Conservation (phyloP, 2,113 vertebrate species). For the Xyliphius kryptos region DNA sequence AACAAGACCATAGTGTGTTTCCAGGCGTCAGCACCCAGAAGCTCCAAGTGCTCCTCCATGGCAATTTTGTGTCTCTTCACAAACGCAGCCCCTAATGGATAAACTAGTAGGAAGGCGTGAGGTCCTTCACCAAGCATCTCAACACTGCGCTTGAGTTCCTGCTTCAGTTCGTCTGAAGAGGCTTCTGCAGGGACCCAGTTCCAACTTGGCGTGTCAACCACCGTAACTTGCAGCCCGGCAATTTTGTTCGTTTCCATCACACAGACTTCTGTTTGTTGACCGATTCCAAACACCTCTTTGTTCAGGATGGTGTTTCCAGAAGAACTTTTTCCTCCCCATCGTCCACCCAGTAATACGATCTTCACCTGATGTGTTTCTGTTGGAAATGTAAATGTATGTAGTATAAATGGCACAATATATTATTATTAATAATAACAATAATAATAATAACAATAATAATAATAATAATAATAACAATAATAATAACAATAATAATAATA, state of each 20-base stretch:
- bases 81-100: slow-evolving; percentile 25
- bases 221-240: slow-evolving; percentile 12
- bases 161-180: slow-evolving; percentile 21
- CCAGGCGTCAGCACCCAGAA: slow-evolving; percentile 24
- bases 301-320: slow-evolving; percentile 25
- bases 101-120: slow-evolving; percentile 15
- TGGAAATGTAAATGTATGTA: slow-evolving; percentile 32
- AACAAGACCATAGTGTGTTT: slow-evolving; percentile 17
- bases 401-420: too few relatives aligned
- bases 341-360: slow-evolving; percentile 14
- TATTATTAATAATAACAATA: too few relatives aligned
- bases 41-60: slow-evolving; percentile 15
- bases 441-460: too few relatives aligned
- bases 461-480: too few relatives aligned
- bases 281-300: slow-evolving; percentile 13
- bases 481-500: too few relatives aligned
- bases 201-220: slow-evolving; percentile 24
- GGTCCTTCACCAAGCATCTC: slow-evolving; percentile 12
- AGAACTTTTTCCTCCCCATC: slow-evolving; percentile 22
- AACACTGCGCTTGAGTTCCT: slow-evolving; percentile 22
- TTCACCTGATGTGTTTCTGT: slow-evolving; percentile 1
- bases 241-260: slow-evolving; percentile 12
- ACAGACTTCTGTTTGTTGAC: slow-evolving; percentile 12
- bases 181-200: slow-evolving; percentile 23
- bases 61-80: slow-evolving; percentile 24